These are phyloP conservation scores for Calameuta idolon DNA, from an alignment of 2,888 invertebrate genomes.

Conservation along the genomic window DNA sequence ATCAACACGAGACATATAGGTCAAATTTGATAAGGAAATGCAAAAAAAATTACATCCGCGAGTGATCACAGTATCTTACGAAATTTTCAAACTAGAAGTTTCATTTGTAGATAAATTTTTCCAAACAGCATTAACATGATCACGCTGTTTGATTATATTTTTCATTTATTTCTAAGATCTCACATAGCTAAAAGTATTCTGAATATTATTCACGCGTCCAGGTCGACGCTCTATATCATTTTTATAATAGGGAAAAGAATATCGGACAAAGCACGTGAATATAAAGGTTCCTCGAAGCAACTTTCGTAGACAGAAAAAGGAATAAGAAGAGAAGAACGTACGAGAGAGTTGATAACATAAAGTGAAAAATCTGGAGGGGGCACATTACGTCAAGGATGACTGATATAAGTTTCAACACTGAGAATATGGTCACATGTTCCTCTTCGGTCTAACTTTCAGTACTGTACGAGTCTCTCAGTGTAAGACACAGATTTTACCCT, in stretches of 20 bases:
- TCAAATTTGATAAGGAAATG: neutral
- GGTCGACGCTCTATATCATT: neutral
- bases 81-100: neutral
- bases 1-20: neutral
- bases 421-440: neutral
- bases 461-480: neutral
- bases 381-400: conserved; percentile 40
- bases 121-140: neutral
- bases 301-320: neutral
- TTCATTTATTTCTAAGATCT: neutral
- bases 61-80: neutral
- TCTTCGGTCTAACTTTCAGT: neutral
- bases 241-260: neutral
- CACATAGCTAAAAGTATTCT: neutral
- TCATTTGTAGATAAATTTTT: neutral
- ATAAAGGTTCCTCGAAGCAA: neutral
- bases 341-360: neutral
- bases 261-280: neutral
- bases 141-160: neutral
- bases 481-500: neutral
- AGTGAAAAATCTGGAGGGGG: conserved; percentile 22
- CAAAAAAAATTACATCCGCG: neutral
- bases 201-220: neutral
- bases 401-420: conserved; percentile 35
- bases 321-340: conserved; percentile 15